These are phyloP conservation scores for Caenorhabditis imperialis DNA, from an alignment of 2,888 invertebrate genomes.

Conservation along the genomic window DNA sequence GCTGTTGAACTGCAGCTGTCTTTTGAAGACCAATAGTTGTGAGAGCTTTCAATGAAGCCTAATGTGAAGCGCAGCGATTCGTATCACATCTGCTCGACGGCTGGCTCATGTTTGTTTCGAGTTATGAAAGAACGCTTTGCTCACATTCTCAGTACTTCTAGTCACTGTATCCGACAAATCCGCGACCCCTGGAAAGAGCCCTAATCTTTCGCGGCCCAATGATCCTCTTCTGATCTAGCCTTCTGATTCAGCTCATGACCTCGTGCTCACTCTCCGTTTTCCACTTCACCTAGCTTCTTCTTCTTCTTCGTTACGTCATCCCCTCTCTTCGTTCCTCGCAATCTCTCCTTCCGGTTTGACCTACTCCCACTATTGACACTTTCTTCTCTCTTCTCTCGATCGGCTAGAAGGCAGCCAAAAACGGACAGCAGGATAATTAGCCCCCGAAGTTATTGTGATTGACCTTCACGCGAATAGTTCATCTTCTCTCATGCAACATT, in stretches of 20 bases:
- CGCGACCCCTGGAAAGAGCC: no score
- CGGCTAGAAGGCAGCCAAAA: neutral
- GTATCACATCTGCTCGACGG: no score
- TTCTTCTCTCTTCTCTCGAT: conserved; percentile 12
- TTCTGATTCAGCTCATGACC: neutral
- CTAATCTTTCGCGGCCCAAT: neutral
- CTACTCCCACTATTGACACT: conserved; percentile 25
- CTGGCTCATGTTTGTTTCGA: no score
- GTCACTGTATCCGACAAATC: no score
- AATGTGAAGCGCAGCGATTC: no score
- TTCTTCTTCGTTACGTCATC: neutral
- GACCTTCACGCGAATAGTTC: no score
- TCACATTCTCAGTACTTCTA: no score
- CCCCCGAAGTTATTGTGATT: neutral
- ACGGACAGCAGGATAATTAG: neutral
- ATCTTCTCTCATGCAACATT: neutral
- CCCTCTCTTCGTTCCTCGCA: neutral
- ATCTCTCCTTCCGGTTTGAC: conserved; percentile 7
- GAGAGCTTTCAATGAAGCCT: no score
- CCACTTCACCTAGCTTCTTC: conserved; percentile 21
- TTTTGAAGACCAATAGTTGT: no score
- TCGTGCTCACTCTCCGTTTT: neutral
- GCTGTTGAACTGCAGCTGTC: no score
- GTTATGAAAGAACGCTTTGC: no score
- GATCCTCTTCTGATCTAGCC: neutral